Conservation (phyloP, 2,888 invertebrate species). For the Hypena proboscidalis region DNA sequence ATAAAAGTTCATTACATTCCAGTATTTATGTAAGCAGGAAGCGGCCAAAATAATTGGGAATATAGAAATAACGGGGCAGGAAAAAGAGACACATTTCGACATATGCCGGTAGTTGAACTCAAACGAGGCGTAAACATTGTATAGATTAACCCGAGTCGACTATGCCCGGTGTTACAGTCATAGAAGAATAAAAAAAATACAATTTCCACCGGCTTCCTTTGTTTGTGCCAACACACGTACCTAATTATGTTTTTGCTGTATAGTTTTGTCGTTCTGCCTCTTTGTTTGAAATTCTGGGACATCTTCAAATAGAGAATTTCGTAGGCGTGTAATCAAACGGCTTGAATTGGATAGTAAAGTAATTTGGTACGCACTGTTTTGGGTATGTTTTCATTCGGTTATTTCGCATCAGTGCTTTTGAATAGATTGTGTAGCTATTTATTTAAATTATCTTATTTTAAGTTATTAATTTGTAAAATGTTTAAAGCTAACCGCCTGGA, state of each 20-base stretch:
- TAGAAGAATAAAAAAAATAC: constrained; percentile 44
- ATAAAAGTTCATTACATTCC: constrained; percentile 1
- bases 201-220: constrained; percentile 40
- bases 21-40: constrained; percentile 12
- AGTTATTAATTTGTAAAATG: too few relatives aligned
- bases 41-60: constrained; percentile 20
- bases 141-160: constrained; percentile 68
- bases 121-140: constrained; percentile 70
- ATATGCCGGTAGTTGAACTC: constrained; percentile 59
- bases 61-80: constrained; percentile 36
- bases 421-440: neutral
- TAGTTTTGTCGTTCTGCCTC: constrained; percentile 27
- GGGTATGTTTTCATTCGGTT: neutral
- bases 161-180: constrained; percentile 57
- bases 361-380: constrained; percentile 10
- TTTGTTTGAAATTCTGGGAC: constrained; percentile 32
- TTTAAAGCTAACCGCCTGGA: too few relatives aligned
- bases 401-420: neutral
- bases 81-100: constrained; percentile 59
- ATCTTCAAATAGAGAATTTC: constrained; percentile 22
- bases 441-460: too few relatives aligned
- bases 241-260: constrained; percentile 48
- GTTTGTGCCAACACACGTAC: constrained; percentile 29
- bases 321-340: constrained; percentile 19
- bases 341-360: constrained; percentile 6